Conservation (phyloP, 2,797 vertebrate species). For the Phyllotis vaccarum region DNA sequence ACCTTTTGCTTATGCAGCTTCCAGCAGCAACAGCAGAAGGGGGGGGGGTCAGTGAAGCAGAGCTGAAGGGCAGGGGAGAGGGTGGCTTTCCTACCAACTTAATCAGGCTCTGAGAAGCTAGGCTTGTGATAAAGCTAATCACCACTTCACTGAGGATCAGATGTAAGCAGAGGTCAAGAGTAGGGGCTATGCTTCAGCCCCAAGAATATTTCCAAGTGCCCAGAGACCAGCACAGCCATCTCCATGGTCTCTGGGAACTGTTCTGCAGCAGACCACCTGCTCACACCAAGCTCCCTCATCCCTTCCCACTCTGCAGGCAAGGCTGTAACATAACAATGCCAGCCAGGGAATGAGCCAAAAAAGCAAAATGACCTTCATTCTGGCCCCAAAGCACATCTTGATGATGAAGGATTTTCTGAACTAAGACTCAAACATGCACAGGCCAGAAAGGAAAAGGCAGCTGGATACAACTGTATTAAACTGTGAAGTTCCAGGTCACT, state of each 20-base stretch:
- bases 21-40: background rate
- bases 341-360: slow-evolving; percentile 23
- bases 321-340: background rate
- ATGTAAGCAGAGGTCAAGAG: background rate
- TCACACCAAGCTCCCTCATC: background rate
- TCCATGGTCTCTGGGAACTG: background rate
- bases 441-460: slow-evolving; percentile 1
- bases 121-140: background rate
- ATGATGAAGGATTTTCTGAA: slow-evolving; percentile 57
- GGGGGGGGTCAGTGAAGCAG: background rate
- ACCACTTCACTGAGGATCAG: background rate
- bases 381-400: background rate
- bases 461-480: background rate
- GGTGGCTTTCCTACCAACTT: background rate
- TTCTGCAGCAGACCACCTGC: background rate
- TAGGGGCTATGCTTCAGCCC: background rate
- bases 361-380: slow-evolving; percentile 33
- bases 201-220: background rate
- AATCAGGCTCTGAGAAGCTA: slow-evolving; percentile 28
- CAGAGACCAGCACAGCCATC: background rate
- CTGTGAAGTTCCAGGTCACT: background rate
- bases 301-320: background rate
- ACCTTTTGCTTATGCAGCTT: background rate
- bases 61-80: background rate
- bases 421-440: slow-evolving; percentile 17